Evolutionary conservation across 2,113 vertebrate genomes (phyloP).

Genomic region (Synodontis membranacea): DNA sequence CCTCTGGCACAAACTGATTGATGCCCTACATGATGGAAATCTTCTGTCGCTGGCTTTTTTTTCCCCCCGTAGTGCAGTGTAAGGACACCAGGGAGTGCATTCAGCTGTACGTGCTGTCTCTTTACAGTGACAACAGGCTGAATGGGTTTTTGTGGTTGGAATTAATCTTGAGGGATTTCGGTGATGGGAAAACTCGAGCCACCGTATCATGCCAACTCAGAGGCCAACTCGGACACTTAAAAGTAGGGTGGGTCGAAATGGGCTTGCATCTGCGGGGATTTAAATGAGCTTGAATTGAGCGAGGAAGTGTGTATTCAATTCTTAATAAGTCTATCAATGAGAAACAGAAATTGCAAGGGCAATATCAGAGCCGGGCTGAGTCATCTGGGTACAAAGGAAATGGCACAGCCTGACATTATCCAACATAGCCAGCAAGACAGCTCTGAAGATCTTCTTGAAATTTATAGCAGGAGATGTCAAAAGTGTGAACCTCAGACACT

Average conservation of each 20-base stretch:
- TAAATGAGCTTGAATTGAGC: too few relatives aligned
- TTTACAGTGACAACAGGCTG: neutral
- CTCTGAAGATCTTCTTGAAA: neutral
- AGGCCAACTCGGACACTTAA: neutral
- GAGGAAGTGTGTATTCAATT: neutral
- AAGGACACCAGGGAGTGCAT: conserved; percentile 18
- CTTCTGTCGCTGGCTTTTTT: conserved; percentile 37
- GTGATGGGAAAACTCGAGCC: neutral
- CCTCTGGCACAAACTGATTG: conserved; percentile 49
- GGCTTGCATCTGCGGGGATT: neutral
- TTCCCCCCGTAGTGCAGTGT: conserved; percentile 5
- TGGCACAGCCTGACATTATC: neutral
- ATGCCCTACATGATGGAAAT: conserved; percentile 50
- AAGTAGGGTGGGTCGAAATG: neutral
- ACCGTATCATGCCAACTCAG: neutral
- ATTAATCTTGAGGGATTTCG: conserved; percentile 14
- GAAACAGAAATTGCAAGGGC: neutral
- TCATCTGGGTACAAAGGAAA: neutral
- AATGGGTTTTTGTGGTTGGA: conserved; percentile 27
- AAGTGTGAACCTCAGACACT: neutral
- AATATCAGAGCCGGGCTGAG: neutral
- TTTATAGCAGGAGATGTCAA: neutral
- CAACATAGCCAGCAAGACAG: neutral
- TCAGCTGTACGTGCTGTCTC: neutral
- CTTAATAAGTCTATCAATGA: neutral